Percentiles rank a stretch among this genome's conserved stretches.
These are phyloP conservation scores for Macrochelys suwanniensis DNA, from an alignment of 2,797 vertebrate genomes.

Conservation along the genomic window DNA sequence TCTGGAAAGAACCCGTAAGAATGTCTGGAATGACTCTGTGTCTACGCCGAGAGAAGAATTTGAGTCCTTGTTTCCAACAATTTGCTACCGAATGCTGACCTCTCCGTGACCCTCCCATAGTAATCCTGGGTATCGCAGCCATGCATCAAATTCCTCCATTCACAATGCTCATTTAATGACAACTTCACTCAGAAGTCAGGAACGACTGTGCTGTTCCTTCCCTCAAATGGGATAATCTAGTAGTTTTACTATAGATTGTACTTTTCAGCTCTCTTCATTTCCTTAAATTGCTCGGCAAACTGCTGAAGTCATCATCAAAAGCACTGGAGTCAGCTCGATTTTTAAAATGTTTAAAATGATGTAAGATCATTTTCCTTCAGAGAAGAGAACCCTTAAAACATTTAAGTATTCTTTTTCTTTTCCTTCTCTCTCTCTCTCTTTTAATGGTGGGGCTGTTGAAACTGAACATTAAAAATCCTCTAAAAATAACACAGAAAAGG, in stretches of 20 bases:
- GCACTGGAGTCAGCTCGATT: constrained; percentile 68
- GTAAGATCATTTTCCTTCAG: constrained; percentile 52
- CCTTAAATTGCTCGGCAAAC: constrained; percentile 62
- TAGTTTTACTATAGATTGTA: constrained; percentile 51
- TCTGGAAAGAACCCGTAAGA: not conserved
- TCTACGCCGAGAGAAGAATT: not conserved
- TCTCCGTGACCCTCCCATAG: not conserved
- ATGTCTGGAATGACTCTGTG: not conserved
- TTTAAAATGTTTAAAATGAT: constrained; percentile 65
- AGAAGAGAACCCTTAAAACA: constrained; percentile 53
- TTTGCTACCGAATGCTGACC: not conserved
- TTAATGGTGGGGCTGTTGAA: constrained; percentile 52
- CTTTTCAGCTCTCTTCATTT: constrained; percentile 65
- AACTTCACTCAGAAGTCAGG: not conserved
- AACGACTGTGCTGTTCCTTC: constrained; percentile 19
- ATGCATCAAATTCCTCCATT: accelerated
- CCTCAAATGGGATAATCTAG: constrained; percentile 37
- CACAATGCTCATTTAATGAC: not conserved
- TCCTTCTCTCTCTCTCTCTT: constrained; percentile 20
- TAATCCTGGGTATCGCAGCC: not conserved
- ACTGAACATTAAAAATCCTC: constrained; percentile 57
- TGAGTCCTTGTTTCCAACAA: accelerated
- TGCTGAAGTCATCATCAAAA: constrained; percentile 78
- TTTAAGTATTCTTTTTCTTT: constrained; percentile 67
- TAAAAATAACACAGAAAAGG: constrained; percentile 59